A percentile compares a stretch with the other conserved stretches of the same genome.
phyloP scores from a whole-genome alignment of 2,797 vertebrate genomes.

The Gallinago solitaria region DNA sequence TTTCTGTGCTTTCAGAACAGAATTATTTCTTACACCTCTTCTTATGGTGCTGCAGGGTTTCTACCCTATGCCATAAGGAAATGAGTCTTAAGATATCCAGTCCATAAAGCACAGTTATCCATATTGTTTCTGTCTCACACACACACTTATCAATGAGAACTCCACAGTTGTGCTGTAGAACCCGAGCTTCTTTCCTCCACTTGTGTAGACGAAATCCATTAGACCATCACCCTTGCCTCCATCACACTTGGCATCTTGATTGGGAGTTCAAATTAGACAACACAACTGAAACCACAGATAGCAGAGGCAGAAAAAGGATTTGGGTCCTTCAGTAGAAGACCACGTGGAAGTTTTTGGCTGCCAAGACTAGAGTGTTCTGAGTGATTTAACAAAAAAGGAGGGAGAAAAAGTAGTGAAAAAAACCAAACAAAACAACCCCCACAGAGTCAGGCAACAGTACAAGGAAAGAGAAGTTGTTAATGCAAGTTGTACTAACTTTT shows the following conservation, averaged over 20 bases:
- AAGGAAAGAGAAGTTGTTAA: background rate
- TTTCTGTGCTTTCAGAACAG: background rate
- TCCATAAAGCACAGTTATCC: background rate
- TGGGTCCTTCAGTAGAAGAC: background rate
- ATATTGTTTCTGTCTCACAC: background rate
- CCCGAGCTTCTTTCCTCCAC: background rate
- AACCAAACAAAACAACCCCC: too few relatives aligned
- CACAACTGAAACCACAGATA: background rate
- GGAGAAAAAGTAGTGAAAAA: background rate
- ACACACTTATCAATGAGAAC: rapidly evolving
- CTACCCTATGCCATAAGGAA: background rate
- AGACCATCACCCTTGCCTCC: background rate
- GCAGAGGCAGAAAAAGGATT: background rate
- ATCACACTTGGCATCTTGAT: background rate
- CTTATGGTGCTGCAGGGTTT: background rate
- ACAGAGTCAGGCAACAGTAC: background rate
- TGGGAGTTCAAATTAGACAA: background rate
- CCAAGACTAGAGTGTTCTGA: background rate
- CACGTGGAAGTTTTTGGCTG: background rate
- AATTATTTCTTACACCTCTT: background rate
- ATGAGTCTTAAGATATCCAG: background rate
- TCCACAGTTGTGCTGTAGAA: background rate
- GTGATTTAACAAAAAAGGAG: background rate
- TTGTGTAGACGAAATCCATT: background rate
- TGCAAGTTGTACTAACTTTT: background rate